These are phyloP conservation scores for Cynopterus brachyotis DNA, from an alignment of 2,113 vertebrate species.

Conservation along the genomic window DNA sequence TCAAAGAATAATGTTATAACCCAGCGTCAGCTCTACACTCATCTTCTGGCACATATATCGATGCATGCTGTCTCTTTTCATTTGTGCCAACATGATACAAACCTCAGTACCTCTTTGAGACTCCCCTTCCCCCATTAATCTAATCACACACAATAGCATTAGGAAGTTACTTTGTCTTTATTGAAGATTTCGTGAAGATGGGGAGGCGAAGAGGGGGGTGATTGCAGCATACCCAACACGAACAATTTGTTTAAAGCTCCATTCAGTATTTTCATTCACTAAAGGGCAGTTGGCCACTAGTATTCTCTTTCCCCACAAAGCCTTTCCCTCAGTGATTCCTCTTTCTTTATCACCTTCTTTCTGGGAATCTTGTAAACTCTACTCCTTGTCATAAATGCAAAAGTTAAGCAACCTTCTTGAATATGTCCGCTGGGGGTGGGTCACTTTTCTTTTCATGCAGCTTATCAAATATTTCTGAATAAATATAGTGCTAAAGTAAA, in stretches of 20 bases:
- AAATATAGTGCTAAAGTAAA: not conserved
- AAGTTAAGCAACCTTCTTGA: not conserved
- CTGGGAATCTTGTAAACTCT: not conserved
- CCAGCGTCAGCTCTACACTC: not conserved
- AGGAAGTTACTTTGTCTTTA: not conserved
- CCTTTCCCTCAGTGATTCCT: not conserved
- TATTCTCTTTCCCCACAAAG: not conserved
- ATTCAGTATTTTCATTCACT: not conserved
- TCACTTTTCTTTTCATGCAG: not conserved
- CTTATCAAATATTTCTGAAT: conserved; percentile 1
- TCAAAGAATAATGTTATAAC: not conserved
- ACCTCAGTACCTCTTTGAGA: not conserved
- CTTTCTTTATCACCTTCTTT: not conserved
- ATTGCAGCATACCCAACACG: not conserved
- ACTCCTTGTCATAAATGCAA: not conserved
- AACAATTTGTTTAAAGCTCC: not conserved
- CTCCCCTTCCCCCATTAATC: not conserved
- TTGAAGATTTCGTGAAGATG: not conserved
- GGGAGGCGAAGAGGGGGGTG: not conserved
- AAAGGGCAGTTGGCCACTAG: not conserved
- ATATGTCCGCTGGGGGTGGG: not conserved
- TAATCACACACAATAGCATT: not conserved
- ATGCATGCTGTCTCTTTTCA: not conserved
- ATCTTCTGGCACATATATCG: not conserved
- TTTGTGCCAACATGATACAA: not conserved